Base-by-base conservation (phyloP, 2,888 invertebrate genomes). In the Himalopsyche tibetana region DNA sequence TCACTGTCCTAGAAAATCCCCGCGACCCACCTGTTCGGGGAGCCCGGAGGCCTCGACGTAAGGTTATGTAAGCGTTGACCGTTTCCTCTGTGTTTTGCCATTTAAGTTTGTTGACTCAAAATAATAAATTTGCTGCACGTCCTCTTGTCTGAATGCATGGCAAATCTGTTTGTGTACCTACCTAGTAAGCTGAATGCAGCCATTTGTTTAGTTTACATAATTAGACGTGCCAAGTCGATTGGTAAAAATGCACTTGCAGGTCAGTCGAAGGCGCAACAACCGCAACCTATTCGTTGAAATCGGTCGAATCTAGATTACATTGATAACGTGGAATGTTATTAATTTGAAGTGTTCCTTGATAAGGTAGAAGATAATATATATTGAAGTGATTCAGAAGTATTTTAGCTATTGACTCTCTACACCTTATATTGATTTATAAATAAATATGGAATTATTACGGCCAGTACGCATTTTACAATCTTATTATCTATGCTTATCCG, bases 121-220 rank as follows among this genome's bases (percentile, higher is more conserved):
- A 74, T 74, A 74, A 74, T 74, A 36, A 74, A 74, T 74, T 74
- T 74, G 19, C 74, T 36, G 74, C 74, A 74, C 74, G 38, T 38
- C 74, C 36, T 74, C 38, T n/a, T 74, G 74, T 36, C 38, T 36
- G 74, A 74, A 74, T 74, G 74, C 74, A 74, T 36, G 15, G 36
- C 74, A 74, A 74, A 74, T 74, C 74, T 74, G 74, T 74, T 12
- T 74, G 36, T 74, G 74, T 74, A 12, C 38, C 36, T 36, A 36
- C 74, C 0, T 74, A 74, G 74, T 74, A 38, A 74, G 74, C 15
- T 74, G 36, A 74, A 74, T 74, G 74, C 74, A 74, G 74, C 36
- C 74, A 36, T 74, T 36, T 74, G 74, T 74, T 74, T 74, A 74
- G 74, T 74, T 74, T 74, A 74, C 74, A 74, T 74, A 74, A 74